Evolutionary conservation across 1,140 invertebrate species (phyloP).

Genomic region (Thaumetopoea pityocampa): DNA sequence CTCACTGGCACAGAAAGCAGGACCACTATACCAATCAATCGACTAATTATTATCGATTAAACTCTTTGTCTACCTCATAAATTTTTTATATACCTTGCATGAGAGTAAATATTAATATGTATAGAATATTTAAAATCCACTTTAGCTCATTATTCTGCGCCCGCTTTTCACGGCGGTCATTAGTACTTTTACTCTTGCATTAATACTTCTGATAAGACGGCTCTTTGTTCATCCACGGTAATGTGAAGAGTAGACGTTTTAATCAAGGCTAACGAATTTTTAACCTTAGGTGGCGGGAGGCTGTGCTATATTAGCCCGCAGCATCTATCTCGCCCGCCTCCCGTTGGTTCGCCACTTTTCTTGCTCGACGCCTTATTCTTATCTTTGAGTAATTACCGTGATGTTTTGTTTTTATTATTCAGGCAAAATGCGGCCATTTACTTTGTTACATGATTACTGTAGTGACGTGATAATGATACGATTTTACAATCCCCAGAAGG

Average conservation of each 20-base stretch:
- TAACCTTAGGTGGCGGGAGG: constrained; percentile 21
- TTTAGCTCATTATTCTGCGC: no score
- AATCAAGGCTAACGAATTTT: constrained; percentile 38
- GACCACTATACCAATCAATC: no score
- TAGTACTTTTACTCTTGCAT: constrained; percentile 21
- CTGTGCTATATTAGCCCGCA: constrained; percentile 21
- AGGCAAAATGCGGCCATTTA: constrained; percentile 20
- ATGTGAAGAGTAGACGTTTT: constrained; percentile 24
- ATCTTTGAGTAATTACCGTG: constrained; percentile 56
- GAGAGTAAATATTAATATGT: no score
- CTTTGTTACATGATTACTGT: constrained; percentile 20
- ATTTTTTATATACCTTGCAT: no score
- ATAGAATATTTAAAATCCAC: no score
- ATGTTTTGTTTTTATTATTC: constrained; percentile 46
- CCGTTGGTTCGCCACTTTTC: constrained; percentile 27
- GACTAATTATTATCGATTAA: no score
- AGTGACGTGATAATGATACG: background rate
- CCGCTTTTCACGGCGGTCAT: constrained; percentile 6
- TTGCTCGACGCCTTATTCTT: constrained; percentile 46
- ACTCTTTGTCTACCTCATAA: no score
- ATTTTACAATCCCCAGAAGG: no score
- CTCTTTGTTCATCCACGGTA: constrained; percentile 28
- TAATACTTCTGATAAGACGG: constrained; percentile 29
- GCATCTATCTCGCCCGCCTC: constrained; percentile 15
- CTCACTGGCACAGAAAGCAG: no score